Percentiles rank a stretch among this genome's conserved stretches.
Evolutionary conservation across 2,888 invertebrate genomes (phyloP).

Genomic region (Apantesis nais): DNA sequence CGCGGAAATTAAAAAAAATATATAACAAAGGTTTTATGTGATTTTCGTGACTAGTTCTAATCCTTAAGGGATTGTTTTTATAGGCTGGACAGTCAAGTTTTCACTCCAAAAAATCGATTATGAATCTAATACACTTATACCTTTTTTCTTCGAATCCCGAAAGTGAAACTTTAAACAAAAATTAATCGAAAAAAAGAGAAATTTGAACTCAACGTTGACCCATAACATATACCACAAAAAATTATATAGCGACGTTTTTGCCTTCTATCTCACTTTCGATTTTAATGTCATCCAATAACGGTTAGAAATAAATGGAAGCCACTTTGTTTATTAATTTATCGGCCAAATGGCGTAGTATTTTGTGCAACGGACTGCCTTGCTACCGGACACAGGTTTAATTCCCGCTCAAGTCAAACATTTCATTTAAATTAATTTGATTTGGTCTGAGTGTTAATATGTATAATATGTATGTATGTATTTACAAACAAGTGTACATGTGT

Average conservation of each 20-base stretch:
- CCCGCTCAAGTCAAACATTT: too few relatives aligned
- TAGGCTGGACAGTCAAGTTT: background rate
- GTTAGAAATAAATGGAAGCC: background rate
- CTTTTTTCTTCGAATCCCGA: background rate
- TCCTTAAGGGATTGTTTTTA: background rate
- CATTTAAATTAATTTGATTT: too few relatives aligned
- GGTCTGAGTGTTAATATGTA: too few relatives aligned
- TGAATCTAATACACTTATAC: background rate
- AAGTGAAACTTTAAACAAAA: background rate
- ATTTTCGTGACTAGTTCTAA: background rate
- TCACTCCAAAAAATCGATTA: background rate
- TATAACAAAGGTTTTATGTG: background rate
- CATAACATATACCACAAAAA: background rate
- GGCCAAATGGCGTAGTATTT: background rate
- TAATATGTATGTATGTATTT: too few relatives aligned
- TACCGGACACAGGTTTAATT: too few relatives aligned
- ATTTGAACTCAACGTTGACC: background rate
- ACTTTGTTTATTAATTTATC: background rate
- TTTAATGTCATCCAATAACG: background rate
- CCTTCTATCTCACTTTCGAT: background rate
- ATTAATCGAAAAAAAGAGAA: background rate
- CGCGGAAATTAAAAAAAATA: too few relatives aligned
- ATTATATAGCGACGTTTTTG: background rate
- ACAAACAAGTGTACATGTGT: too few relatives aligned
- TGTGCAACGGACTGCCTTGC: too few relatives aligned